Conservation (phyloP, 1,140 invertebrate genomes). For the Lycorma delicatula region DNA sequence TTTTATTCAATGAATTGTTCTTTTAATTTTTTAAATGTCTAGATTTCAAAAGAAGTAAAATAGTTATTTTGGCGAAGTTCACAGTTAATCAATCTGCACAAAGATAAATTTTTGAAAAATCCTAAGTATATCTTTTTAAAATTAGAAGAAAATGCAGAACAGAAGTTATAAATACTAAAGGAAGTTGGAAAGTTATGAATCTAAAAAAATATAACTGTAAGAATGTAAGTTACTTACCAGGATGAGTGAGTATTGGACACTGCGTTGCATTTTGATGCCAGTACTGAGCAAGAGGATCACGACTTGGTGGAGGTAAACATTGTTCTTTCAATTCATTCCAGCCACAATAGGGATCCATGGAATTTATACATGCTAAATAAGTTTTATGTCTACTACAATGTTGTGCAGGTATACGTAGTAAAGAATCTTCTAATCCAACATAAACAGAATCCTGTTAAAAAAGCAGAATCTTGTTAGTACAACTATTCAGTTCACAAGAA, state of each 20-base stretch:
- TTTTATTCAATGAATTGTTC: no score
- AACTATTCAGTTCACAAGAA: neutral
- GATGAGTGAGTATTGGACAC: constrained; percentile 38
- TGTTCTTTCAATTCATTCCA: constrained; percentile 69
- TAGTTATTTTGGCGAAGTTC: no score
- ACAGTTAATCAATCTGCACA: no score
- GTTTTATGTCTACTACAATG: constrained; percentile 66
- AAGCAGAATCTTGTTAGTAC: constrained; percentile 24
- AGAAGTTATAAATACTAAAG: no score
- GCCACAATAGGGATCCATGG: constrained; percentile 89
- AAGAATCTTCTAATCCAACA: constrained; percentile 59
- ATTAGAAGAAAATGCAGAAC: no score
- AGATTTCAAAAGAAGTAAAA: no score
- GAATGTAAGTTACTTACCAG: no score
- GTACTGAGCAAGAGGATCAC: constrained; percentile 48
- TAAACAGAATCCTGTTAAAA: constrained; percentile 73
- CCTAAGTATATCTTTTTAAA: no score
- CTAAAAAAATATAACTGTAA: no score
- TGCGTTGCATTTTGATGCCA: constrained; percentile 63
- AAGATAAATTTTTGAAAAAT: no score
- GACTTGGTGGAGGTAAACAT: constrained; percentile 58
- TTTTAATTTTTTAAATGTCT: no score
- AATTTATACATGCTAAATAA: constrained; percentile 62
- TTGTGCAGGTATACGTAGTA: constrained; percentile 64
- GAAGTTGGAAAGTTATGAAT: no score